Percentiles rank a stretch among this genome's conserved stretches.
phyloP scores from a whole-genome alignment of 2,113 vertebrate genomes.

The Muntiacus muntjak region DNA sequence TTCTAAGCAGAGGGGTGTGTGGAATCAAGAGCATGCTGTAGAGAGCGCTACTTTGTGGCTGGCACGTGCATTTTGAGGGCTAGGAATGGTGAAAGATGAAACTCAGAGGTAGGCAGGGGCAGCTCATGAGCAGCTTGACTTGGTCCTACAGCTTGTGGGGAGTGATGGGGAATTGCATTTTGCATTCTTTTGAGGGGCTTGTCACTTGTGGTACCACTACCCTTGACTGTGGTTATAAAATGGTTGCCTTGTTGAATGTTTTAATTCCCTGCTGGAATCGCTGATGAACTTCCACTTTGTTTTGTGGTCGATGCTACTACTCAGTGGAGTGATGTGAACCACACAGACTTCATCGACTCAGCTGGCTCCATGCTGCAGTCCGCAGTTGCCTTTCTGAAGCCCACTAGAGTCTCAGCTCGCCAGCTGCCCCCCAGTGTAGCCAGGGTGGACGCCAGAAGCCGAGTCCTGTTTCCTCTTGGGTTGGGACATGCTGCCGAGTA shows the following conservation, averaged over 20 bases:
- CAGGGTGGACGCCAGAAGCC: constrained; percentile 85
- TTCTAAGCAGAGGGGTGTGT: neutral
- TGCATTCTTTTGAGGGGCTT: neutral
- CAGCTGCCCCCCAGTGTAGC: constrained; percentile 96
- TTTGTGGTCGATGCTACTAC: constrained; percentile 7
- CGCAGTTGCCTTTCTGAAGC: constrained; percentile 86
- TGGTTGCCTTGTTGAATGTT: neutral
- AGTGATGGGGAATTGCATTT: neutral
- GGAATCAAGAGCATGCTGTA: neutral
- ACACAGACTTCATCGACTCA: constrained; percentile 90
- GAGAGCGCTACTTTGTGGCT: neutral
- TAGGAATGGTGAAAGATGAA: neutral
- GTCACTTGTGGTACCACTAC: neutral
- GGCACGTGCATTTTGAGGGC: neutral
- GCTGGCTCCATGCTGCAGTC: constrained; percentile 88
- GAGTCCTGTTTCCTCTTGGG: constrained; percentile 92
- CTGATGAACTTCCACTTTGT: neutral
- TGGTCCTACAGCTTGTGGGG: neutral
- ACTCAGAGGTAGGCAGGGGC: neutral
- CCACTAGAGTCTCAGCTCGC: constrained; percentile 86
- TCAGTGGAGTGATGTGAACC: constrained; percentile 96
- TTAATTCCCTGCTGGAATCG: neutral
- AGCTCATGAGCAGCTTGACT: neutral
- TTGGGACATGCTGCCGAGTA: constrained; percentile 95
- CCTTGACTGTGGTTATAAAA: neutral